These are phyloP conservation scores for Lacerta viridis DNA, from an alignment of 2,797 vertebrate genomes.

Conservation along the genomic window DNA sequence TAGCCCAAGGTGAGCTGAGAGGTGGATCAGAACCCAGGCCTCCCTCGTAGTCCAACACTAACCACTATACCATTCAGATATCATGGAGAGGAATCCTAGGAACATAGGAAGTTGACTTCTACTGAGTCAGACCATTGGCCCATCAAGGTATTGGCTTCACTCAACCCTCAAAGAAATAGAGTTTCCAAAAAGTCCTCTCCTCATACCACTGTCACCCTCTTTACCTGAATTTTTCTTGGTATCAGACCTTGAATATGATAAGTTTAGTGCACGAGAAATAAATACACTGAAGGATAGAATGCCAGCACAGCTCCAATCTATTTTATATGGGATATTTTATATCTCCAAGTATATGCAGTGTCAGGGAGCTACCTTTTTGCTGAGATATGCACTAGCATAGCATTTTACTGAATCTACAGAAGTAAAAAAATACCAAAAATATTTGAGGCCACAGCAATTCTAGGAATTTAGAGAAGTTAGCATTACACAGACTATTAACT, in stretches of 20 bases:
- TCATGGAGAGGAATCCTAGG: no score
- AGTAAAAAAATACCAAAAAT: conserved; percentile 66
- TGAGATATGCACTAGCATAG: conserved; percentile 11
- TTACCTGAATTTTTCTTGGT: neutral
- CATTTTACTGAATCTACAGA: conserved; percentile 55
- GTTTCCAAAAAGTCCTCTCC: neutral
- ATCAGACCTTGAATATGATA: neutral
- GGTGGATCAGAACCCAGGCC: neutral
- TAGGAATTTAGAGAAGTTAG: conserved; percentile 67
- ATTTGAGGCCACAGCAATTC: conserved; percentile 69
- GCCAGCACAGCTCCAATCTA: neutral
- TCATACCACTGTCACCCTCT: neutral
- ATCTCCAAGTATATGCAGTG: neutral
- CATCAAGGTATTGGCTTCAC: neutral
- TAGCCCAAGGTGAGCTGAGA: neutral
- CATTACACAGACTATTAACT: conserved; percentile 64
- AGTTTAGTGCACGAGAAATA: neutral
- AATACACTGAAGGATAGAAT: neutral
- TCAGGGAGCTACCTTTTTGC: conserved; percentile 15
- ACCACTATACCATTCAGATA: no score
- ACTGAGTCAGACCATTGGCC: no score
- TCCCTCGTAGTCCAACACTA: neutral
- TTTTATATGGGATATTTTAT: neutral
- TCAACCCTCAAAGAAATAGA: neutral
- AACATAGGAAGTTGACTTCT: no score